Conservation (phyloP, 2,888 invertebrate genomes). For the Choreutis nemorana region DNA sequence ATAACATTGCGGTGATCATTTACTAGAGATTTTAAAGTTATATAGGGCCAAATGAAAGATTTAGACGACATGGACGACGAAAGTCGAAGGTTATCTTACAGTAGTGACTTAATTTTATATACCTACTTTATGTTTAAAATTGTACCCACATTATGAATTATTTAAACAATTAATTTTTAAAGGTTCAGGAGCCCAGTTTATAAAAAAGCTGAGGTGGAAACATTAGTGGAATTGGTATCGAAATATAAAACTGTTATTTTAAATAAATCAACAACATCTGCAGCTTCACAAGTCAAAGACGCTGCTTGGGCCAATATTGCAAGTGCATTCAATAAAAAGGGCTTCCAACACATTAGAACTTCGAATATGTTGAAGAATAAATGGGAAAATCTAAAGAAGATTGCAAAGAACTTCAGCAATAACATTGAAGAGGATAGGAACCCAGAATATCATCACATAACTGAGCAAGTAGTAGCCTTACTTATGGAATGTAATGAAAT, state of each 20-base stretch:
- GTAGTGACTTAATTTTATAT: background rate
- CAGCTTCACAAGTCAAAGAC: conserved; percentile 34
- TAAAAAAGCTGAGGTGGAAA: conserved; percentile 30
- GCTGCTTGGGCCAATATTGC: conserved; percentile 38
- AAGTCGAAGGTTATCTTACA: background rate
- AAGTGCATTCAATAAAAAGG: conserved; percentile 31
- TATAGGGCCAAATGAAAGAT: too few relatives aligned
- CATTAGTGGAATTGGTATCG: conserved; percentile 30
- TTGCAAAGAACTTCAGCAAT: conserved; percentile 25
- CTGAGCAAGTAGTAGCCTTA: conserved; percentile 23
- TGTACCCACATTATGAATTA: background rate
- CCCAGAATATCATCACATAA: conserved; percentile 22
- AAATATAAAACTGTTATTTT: conserved; percentile 35
- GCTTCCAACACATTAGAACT: conserved; percentile 25
- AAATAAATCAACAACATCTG: conserved; percentile 32
- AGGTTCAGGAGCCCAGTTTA: conserved; percentile 38
- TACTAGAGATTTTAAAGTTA: too few relatives aligned
- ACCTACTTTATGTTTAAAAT: background rate
- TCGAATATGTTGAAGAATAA: conserved; percentile 35
- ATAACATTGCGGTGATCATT: too few relatives aligned
- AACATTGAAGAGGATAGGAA: too few relatives aligned
- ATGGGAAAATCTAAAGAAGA: conserved; percentile 46
- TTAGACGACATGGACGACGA: too few relatives aligned
- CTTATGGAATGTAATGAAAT: too few relatives aligned
- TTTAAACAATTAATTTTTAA: conserved; percentile 16